A percentile compares a stretch with the other conserved stretches of the same genome.
Conservation (phyloP, 2,113 vertebrate species). For the human region DNA sequence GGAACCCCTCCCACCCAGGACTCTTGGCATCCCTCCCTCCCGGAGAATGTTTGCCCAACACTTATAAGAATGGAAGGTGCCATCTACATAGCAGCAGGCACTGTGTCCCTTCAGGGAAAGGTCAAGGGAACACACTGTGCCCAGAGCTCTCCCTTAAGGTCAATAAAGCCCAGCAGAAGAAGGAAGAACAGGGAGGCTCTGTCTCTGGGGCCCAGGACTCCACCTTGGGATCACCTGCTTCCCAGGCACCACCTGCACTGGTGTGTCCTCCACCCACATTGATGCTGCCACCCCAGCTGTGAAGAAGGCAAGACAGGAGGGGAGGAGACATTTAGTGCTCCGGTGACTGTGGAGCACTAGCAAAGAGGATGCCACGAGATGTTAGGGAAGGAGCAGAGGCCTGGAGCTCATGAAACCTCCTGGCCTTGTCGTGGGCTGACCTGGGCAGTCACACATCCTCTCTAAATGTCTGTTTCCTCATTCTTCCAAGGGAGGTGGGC, state of each 20-base stretch:
- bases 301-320: background rate
- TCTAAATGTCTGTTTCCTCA: background rate
- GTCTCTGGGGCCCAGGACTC: background rate
- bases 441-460: background rate
- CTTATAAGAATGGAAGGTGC: background rate
- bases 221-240: background rate
- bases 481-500: background rate
- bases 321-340: background rate
- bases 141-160: background rate
- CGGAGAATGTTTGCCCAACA: background rate
- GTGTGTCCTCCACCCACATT: background rate
- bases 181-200: fast-evolving
- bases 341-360: background rate
- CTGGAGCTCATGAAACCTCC: background rate
- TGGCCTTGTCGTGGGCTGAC: too few relatives aligned
- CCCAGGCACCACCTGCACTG: background rate
- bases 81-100: background rate
- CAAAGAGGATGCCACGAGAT: background rate
- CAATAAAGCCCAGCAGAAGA: background rate
- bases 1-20: background rate
- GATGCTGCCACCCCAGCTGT: background rate
- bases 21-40: background rate
- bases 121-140: background rate
- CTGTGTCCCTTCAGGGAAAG: background rate
- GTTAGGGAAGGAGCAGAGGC: background rate